Base-by-base conservation (phyloP, 2,113 vertebrate species). In the Climacteris rufus region DNA sequence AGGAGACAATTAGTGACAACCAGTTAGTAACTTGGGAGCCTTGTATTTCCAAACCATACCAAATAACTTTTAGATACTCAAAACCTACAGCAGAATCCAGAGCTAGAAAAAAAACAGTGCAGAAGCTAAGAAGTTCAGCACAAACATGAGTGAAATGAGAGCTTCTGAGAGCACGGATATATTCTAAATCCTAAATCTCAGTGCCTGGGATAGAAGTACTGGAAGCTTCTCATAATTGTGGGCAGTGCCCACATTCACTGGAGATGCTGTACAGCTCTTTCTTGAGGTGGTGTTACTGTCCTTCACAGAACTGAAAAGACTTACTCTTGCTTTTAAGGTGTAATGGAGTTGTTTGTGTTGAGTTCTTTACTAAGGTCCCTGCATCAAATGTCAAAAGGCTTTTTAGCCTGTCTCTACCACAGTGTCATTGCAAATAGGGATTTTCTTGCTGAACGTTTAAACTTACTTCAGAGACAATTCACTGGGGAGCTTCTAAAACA, bases 391-490 rank as follows among this genome's bases (percentile, higher is more conserved):
- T 54, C 42, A 23, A 31, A 60, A 87, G 30, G 75, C 12, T 50
- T 89, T 90, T 74, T 44, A 42, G 44, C 12, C 2, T 42, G 42
- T 50, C 11, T 94, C 78, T 11, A n/a, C 50, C 64, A 24, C 9
- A 22, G 49, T 61, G 71, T 89, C 80, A 90, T 13, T 75, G 4
- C 27, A 91, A 88, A 93, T 56, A 89, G 39, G 90, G 50, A 52
- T 49, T 50, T n/a, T 9, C 87, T 74, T 68, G 1, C 85, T 88
- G 89, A 94, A 57, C 60, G 65, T 66, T 66, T 47, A 87, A 81
- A 77, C 76, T 94, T 96, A 82, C 2, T 78, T 64, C 69, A 86
- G 90, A 92, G 71, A 90, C 47, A 96, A 97, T 93, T 96, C 88
- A 90, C 80, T 91, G 85, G 69, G 82, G 64, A 94, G 83, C 85